phyloP scores from a whole-genome alignment of 1,140 invertebrate genomes.

The Bombus difficillimus region DNA sequence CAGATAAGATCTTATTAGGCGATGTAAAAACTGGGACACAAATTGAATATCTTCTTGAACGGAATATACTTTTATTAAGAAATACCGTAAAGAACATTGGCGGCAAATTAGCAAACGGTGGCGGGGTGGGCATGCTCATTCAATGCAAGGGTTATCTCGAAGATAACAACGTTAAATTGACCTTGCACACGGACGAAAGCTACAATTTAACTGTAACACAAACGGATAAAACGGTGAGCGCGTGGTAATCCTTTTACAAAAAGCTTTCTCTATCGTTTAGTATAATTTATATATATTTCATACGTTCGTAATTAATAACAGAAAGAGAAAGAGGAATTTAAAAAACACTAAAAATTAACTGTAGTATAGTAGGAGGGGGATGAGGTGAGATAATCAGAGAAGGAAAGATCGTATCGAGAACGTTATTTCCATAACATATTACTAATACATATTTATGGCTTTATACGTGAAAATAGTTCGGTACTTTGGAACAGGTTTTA shows the following conservation, averaged over 20 bases:
- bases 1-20: constrained; percentile 83
- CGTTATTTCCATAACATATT: background rate
- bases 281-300: background rate
- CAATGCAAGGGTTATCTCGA: constrained; percentile 62
- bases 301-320: background rate
- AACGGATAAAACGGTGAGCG: constrained; percentile 79
- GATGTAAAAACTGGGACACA: constrained; percentile 75
- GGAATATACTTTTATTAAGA: constrained; percentile 75
- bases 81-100: constrained; percentile 54
- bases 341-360: too few relatives aligned
- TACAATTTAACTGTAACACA: constrained; percentile 83
- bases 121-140: constrained; percentile 74
- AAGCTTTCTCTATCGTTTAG: background rate
- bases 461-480: background rate
- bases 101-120: constrained; percentile 49
- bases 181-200: constrained; percentile 87
- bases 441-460: background rate
- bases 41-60: constrained; percentile 78
- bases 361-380: too few relatives aligned
- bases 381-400: background rate
- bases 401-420: background rate
- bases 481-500: background rate
- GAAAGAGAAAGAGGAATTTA: too few relatives aligned
- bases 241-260: background rate
- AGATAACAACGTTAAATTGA: constrained; percentile 72